Evolutionary conservation across 2,113 vertebrate genomes (phyloP).

Genomic region (Periophthalmodon schlosseri): DNA sequence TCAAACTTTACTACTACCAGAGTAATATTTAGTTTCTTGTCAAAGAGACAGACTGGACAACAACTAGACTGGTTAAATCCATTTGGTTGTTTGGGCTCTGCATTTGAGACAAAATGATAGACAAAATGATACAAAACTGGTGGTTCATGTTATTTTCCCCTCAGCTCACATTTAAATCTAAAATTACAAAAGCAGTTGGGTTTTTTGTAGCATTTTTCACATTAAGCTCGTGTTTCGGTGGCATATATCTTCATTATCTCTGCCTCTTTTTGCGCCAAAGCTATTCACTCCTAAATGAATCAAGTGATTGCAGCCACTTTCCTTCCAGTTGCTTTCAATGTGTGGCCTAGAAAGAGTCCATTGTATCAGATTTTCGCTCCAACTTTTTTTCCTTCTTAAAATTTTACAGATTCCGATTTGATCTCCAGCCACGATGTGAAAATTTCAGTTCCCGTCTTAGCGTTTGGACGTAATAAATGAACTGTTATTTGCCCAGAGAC

Average conservation of each 20-base stretch:
- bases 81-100: no score
- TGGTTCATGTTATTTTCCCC: slow-evolving; percentile 36
- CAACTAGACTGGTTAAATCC: no score
- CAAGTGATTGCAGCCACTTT: slow-evolving; percentile 63
- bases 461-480: slow-evolving; percentile 34
- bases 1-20: no score
- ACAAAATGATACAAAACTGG: not conserved
- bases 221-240: slow-evolving; percentile 46
- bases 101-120: no score
- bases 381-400: slow-evolving; percentile 17
- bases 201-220: slow-evolving; percentile 39
- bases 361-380: slow-evolving; percentile 51
- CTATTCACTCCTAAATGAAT: slow-evolving; percentile 58
- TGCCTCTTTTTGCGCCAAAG: slow-evolving; percentile 44
- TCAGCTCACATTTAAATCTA: slow-evolving; percentile 46
- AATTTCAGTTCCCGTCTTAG: slow-evolving; percentile 26
- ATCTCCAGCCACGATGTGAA: not conserved
- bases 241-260: slow-evolving; percentile 61
- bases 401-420: not conserved
- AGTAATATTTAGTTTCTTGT: no score
- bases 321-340: slow-evolving; percentile 57
- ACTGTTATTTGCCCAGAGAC: slow-evolving; percentile 20
- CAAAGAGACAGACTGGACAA: no score
- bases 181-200: slow-evolving; percentile 47
- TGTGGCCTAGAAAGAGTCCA: slow-evolving; percentile 42